Evolutionary conservation across 2,797 vertebrate species (phyloP).

Genomic region (Coregonus ussuriensis): DNA sequence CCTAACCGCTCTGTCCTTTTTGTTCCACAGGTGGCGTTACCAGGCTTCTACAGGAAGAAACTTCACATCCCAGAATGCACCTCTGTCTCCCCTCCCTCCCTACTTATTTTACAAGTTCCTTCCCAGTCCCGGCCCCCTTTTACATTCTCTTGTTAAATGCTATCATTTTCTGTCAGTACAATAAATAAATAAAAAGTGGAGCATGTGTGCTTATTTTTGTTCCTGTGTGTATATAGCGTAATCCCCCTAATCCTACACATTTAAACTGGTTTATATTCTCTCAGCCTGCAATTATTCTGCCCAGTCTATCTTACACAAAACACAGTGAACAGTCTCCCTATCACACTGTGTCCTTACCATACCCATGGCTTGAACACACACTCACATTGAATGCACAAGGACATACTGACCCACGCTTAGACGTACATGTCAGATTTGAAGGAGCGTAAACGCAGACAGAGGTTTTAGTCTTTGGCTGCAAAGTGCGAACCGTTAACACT

Average conservation of each 20-base stretch:
- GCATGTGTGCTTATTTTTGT: constrained; percentile 50
- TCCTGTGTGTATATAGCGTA: background rate
- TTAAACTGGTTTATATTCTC: constrained; percentile 46
- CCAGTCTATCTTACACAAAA: background rate
- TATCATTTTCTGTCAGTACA: constrained; percentile 73
- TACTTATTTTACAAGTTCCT: constrained; percentile 61
- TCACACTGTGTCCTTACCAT: background rate
- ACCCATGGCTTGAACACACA: background rate
- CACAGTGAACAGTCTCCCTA: too few species aligned
- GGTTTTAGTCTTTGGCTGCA: background rate
- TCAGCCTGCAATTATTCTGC: background rate
- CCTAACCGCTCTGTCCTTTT: background rate
- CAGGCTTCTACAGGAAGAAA: constrained; percentile 43
- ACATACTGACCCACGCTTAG: background rate
- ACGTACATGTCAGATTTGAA: background rate
- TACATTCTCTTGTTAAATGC: constrained; percentile 65
- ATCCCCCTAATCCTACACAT: constrained; percentile 35
- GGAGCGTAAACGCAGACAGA: background rate
- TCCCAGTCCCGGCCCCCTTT: constrained; percentile 50
- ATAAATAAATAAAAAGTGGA: constrained; percentile 61
- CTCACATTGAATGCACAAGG: background rate
- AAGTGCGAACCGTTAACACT: background rate
- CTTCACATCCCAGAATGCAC: constrained; percentile 53
- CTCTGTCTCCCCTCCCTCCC: constrained; percentile 31
- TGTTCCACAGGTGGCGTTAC: constrained; percentile 39